Evolutionary conservation across 2,113 vertebrate species (phyloP).

Genomic region (Nannobrachium achirus): DNA sequence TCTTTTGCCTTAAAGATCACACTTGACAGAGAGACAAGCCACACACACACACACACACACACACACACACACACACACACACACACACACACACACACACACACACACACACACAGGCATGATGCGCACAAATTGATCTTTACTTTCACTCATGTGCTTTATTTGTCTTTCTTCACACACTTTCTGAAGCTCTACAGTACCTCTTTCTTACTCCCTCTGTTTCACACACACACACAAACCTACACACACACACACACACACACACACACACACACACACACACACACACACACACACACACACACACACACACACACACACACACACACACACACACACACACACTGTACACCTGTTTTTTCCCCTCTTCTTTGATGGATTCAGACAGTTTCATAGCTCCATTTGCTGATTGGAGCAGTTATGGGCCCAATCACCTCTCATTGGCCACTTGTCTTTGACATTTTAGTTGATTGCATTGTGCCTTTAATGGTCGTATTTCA

Average conservation of each 20-base stretch:
- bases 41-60: neutral
- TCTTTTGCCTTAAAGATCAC: slow-evolving; percentile 40
- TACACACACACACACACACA: too few species aligned
- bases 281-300: slow-evolving; percentile 17
- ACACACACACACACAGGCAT: slow-evolving; percentile 7
- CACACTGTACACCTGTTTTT: slow-evolving; percentile 1
- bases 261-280: neutral
- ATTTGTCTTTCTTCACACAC: too few species aligned
- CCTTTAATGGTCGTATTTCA: slow-evolving; percentile 55
- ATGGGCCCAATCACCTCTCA: slow-evolving; percentile 66
- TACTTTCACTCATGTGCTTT: too few species aligned
- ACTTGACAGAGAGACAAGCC: slow-evolving; percentile 13
- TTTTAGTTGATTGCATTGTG: slow-evolving; percentile 75
- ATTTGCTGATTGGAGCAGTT: slow-evolving; percentile 79
- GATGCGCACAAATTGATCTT: too few species aligned
- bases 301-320: slow-evolving; percentile 16
- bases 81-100: slow-evolving; percentile 6
- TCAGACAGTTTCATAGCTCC: slow-evolving; percentile 58
- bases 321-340: neutral
- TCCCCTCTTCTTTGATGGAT: slow-evolving; percentile 54
- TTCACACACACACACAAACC: too few species aligned
- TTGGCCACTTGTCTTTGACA: slow-evolving; percentile 71
- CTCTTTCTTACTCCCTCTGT: too few species aligned
- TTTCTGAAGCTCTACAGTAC: too few species aligned
- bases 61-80: neutral